A percentile compares a stretch with the other conserved stretches of the same genome.
Conservation (phyloP, 1,140 invertebrate species). For the Trichogramma pretiosum region DNA sequence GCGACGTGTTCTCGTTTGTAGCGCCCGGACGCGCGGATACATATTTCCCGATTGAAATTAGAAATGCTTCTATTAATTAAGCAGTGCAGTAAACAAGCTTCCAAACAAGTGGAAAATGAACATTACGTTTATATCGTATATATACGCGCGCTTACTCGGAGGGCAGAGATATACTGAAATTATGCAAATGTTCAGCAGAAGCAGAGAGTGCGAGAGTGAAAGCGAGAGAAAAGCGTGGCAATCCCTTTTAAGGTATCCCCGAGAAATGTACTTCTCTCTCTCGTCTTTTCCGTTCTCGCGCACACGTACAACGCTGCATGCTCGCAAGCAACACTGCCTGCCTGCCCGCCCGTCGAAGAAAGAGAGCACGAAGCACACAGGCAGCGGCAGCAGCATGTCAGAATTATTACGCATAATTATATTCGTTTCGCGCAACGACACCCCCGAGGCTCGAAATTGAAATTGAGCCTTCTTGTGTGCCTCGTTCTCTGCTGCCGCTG, state of each 20-base stretch:
- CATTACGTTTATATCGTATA: no score
- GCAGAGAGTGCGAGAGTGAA: no score
- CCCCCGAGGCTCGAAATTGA: slow-evolving; percentile 45
- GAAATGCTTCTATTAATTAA: slow-evolving; percentile 16
- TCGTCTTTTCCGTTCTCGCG: background rate
- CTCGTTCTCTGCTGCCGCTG: background rate
- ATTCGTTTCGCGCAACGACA: slow-evolving; percentile 47
- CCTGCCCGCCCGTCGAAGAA: slow-evolving; percentile 14
- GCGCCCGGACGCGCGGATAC: no score
- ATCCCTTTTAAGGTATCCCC: no score
- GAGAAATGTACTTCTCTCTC: slow-evolving; percentile 1
- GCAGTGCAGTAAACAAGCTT: no score
- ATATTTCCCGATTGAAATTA: no score
- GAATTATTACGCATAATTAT: slow-evolving; percentile 49
- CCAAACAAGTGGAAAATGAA: slow-evolving; percentile 10
- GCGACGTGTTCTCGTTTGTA: no score
- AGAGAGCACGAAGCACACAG: no score
- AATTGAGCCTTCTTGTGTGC: slow-evolving; percentile 43
- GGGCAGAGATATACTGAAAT: no score
- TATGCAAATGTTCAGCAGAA: slow-evolving; percentile 16
- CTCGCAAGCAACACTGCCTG: background rate
- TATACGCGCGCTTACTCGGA: no score
- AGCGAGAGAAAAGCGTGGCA: no score
- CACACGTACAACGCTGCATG: slow-evolving; percentile 7
- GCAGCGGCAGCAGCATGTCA: slow-evolving; percentile 34